phyloP scores from a whole-genome alignment of 2,888 invertebrate genomes.

The Byasa hedistus region DNA sequence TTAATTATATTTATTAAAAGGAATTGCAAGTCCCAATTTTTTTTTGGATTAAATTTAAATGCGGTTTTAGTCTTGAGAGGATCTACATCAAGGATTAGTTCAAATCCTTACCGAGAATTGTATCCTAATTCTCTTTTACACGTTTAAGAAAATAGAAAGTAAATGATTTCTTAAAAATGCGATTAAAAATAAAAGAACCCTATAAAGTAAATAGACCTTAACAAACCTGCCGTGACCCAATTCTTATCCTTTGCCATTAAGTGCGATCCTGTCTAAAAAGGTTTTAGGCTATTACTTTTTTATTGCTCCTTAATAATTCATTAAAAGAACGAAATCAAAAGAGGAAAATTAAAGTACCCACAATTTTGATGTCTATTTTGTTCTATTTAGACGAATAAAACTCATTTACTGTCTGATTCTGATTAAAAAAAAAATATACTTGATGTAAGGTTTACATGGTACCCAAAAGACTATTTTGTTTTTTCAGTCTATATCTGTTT shows the following conservation, averaged over 20 bases:
- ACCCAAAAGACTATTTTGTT: too few relatives aligned
- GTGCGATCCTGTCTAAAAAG: not conserved
- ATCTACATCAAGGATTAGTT: not conserved
- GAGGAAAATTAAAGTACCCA: not conserved
- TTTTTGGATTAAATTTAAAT: too few relatives aligned
- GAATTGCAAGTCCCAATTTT: too few relatives aligned
- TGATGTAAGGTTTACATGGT: too few relatives aligned
- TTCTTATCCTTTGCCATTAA: not conserved
- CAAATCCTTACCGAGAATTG: not conserved
- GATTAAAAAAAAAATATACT: too few relatives aligned
- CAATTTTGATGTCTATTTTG: not conserved
- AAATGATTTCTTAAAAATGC: not conserved
- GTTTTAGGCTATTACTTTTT: not conserved
- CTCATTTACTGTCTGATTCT: not conserved
- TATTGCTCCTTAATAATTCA: not conserved
- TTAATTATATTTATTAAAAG: too few relatives aligned
- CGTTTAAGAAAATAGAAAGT: not conserved
- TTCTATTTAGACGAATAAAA: not conserved
- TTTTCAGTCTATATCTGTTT: too few relatives aligned
- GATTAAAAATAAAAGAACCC: not conserved
- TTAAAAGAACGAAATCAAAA: not conserved
- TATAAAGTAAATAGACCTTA: not conserved
- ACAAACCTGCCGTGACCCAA: not conserved
- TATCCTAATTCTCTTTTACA: not conserved
- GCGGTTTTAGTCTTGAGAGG: not conserved